Conservation (phyloP, 2,888 invertebrate genomes). For the Phortica okadai region DNA sequence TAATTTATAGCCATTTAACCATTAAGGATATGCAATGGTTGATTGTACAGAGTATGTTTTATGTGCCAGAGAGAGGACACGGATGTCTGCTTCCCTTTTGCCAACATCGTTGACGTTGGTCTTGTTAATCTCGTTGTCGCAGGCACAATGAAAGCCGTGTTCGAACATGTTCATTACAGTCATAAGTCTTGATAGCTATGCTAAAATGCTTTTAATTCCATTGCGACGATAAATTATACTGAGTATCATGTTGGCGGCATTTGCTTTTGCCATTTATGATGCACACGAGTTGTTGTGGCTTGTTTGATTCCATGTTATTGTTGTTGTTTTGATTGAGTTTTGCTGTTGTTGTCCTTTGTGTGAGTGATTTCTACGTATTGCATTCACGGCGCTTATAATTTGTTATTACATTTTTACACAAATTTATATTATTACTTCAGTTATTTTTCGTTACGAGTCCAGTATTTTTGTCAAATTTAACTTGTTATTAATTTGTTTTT, state of each 20-base stretch:
- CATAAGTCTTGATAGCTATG: too few relatives aligned
- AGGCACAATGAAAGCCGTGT: neutral
- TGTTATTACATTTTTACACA: neutral
- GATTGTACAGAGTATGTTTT: neutral
- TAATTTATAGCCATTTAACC: constrained; percentile 19
- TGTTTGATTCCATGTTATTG: constrained; percentile 2
- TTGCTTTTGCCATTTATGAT: neutral
- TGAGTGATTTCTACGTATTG: neutral
- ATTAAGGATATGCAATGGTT: neutral
- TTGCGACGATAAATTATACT: neutral
- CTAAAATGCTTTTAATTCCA: too few relatives aligned
- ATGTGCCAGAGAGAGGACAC: neutral
- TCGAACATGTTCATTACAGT: neutral
- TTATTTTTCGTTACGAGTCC: neutral
- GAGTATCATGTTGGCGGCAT: neutral
- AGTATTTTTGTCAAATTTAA: neutral
- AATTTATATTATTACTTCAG: neutral
- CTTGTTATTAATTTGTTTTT: too few relatives aligned
- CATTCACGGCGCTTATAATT: neutral
- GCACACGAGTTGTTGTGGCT: neutral
- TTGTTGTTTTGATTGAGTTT: neutral
- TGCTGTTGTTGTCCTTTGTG: neutral
- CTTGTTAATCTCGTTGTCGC: neutral
- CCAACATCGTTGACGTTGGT: too few relatives aligned
- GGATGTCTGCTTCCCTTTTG: neutral